Evolutionary conservation across 2,113 vertebrate genomes (phyloP), one percentile per base, ranked within the genome.

Genomic region (Otocyon megalotis): DNA sequence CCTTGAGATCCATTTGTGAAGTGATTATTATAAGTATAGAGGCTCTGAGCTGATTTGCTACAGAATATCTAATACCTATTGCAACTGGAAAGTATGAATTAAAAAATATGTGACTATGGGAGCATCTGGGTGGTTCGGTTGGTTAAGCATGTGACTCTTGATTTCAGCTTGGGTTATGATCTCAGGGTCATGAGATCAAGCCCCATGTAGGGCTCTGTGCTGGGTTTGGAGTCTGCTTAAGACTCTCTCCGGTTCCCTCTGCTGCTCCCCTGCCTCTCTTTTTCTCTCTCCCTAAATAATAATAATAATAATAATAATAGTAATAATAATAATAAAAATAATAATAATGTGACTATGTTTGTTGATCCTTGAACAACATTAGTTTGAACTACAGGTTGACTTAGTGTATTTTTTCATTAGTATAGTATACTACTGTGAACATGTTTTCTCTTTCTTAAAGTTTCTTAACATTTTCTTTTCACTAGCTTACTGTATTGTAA

Each of bases 21-120:
- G 7, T 8, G 37, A 74, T 19, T 35, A 8, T n/a, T 3, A 13
- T 15, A 20, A 62, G 5, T 16, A 5, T 13, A 4, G 2, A 9
- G 15, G 6, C 24, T 54, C 32, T 67, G 43, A 19, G 10, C 24
- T 28, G 9, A 28, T 28, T 16, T 53, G 35, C 58, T 71, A 30
- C 32, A 24, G 71, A 92, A 53, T 48, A 60, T 30, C 43, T 65
- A n/a, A n/a, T 20, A 54, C 16, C 24, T 43, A 4, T 19, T 85
- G 1, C 76, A 62, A 28, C 4, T 9, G 56, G 32, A 2, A 24
- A 91, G 22, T 32, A 53, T 24, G 30, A 35, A 32, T 60, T 60
- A 32, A 20, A 81, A 72, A 58, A 50, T 1, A 53, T 20, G 54
- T 53, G 62, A 48, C 26, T 32, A 0, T 58, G 35, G 4, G 69